Base-by-base conservation (phyloP, 2,888 invertebrate genomes). In the Stenichneumon culpator region DNA sequence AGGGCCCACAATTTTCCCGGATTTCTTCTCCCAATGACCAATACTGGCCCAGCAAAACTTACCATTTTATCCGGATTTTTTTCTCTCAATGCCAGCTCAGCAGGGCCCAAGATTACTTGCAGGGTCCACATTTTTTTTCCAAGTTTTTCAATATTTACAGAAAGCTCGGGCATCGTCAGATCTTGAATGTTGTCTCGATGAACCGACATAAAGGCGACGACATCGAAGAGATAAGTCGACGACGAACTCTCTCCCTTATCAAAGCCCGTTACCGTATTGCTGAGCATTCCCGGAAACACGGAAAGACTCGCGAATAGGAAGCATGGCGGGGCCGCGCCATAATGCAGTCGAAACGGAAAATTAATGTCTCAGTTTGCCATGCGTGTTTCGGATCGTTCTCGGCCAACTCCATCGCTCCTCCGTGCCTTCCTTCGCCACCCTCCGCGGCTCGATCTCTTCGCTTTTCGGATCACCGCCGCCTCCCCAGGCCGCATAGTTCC, bases 401-500 rank as follows among this genome's bases (percentile, higher is more conserved):
- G 47, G 60, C 73, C 60, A 60, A n/a, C 44, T 60, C 36, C 22
- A 57, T 68, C 28, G 11, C 60, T 54, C 19, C 14, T 28, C 67
- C 5, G 22, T 54, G 65, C 9, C 11, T 16, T n/a, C 39, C 60
- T 39, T 28, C 47, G 54, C 36, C n/a, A 19, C 28, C 50, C 25
- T n/a, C 69, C 11, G 22, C 32, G 50, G 52, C 25, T 74, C 39
- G 11, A 54, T 22, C 47, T 67, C 52, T 16, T 19, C 44, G 32
- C 22, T 52, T 80, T 36, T 52, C 52, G 9, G 16, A 72, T 70
- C 67, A 69, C 25, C 47, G 57, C 50, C 70, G 25, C 0, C 39
- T 7, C 50, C 57, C 57, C 72, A 36, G 36, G 83, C 84, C 88
- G 86, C 89, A 89, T 90, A 90, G 89, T 89, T 90, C 82, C 73